Evolutionary conservation across 2,888 invertebrate genomes (phyloP).

Genomic region (Plusia festucae): DNA sequence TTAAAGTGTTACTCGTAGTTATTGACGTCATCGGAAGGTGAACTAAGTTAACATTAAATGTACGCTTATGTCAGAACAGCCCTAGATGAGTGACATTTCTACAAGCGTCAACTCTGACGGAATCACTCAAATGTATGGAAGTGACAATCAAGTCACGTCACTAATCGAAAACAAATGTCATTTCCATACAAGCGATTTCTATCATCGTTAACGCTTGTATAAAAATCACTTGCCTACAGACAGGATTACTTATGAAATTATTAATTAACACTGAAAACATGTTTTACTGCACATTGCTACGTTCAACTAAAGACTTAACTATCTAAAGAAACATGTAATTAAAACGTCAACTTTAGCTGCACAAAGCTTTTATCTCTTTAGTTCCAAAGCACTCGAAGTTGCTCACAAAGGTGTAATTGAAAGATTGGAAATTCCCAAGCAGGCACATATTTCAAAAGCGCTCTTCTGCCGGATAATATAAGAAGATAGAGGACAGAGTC

Average conservation of each 20-base stretch:
- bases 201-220: no score
- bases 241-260: neutral
- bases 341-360: slow-evolving; percentile 47
- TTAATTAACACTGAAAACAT: neutral
- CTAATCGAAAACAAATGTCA: no score
- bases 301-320: neutral
- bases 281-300: neutral
- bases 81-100: no score
- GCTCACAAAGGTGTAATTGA: slow-evolving; percentile 86
- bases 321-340: slow-evolving; percentile 34
- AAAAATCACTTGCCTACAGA: no score
- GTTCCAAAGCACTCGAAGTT: slow-evolving; percentile 74
- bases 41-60: no score
- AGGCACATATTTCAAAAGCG: slow-evolving; percentile 88
- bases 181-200: no score
- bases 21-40: no score
- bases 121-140: no score
- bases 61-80: no score
- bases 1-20: no score
- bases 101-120: no score
- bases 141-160: no score
- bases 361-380: slow-evolving; percentile 66
- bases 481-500: slow-evolving; percentile 90
- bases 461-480: slow-evolving; percentile 88
- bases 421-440: slow-evolving; percentile 88